Evolutionary conservation across 1,140 invertebrate species (phyloP), one percentile per base, ranked within the genome.

Genomic region (Orius insidiosus): DNA sequence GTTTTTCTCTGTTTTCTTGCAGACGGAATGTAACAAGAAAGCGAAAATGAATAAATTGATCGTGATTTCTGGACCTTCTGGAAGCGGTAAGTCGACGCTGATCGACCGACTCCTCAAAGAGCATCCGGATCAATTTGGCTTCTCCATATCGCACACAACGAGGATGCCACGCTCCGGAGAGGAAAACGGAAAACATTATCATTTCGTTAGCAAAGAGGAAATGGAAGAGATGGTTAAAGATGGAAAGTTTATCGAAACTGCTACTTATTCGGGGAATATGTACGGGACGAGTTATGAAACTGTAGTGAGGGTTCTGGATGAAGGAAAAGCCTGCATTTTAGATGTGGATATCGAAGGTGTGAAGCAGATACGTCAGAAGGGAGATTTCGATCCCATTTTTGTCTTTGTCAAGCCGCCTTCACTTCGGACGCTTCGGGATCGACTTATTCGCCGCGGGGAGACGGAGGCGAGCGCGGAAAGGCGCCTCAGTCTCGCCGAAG

Each of bases 331-430:
- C 13, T 97, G 92, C 60, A 77, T 98, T 30, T 61, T 99, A 45
- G 95, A 98, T 59, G 89, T 98, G 55, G 95, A 98, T 51, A 77
- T 90, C 18, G 83, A 98, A 70, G 95, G 95, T 24, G 94, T 98
- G 0, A 85, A 85, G 55, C 85, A 82, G 62, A 78, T 98, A 2
- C 92, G 88, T 56, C 67, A 75, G 15, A 40, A 10, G 14, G 85
- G 79, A 24, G 71, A 84, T 51, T 19, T 49, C 4, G 74, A 92
- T 63, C 81, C 92, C 1, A 60, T 81, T 49, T 80, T 80, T 54
- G 74, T 98, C 7, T 96, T 97, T 60, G 73, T 98, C 10, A 85
- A 85, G 65, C 90, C 95, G 19, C 94, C 95, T 8, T 82, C 75
- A 15, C 60, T 96, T 37, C 67, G 76, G 39, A 78, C 78, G 52